Evolutionary conservation across 2,113 vertebrate species (phyloP), one percentile per base, ranked within the genome.

Genomic region (Ictidomys tridecemlineatus): DNA sequence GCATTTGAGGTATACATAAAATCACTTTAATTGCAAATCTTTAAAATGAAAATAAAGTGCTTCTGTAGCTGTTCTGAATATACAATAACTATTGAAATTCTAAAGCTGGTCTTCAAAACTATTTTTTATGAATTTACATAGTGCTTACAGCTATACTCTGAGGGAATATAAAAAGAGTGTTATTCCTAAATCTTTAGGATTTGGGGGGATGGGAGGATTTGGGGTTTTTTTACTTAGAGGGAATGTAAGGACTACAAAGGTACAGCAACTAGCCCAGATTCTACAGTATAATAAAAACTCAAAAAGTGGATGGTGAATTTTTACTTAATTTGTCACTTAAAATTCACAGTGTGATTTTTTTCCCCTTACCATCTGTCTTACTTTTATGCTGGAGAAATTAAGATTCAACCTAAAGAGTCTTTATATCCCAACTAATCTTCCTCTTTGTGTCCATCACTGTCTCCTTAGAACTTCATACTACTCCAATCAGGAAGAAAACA

Each of bases 1-100:
- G 89, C 94, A 97, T 69, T 96, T 96, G 93, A 98, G 72, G 80
- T 85, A 98, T 8, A 53, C 53, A 34, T 95, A 97, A 93, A 97
- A 97, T 79, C 77, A 97, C 76, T 86, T 94, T 97, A 98, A 97
- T 53, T 97, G 93, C 98, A 98, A 98, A 97, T 93, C 87, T 98
- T 97, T 96, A 85, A 98, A 98, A 98, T 95, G 96, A 97, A 98
- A 98, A 97, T 97, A 97, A 96, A 98, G 87, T 91, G 83, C 78
- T 97, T 97, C 93, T 89, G 53, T 69, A 86, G 93, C 92, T 96
- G 56, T 94, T 98, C 84, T 97, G 96, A 98, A 97, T 96, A 97
- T 96, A 97, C 85, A 97, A 74, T 94, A 97, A 94, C 93, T 84
- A 95, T 1, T 94, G 91, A 96, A 97, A 96, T 95, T 97, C 89